Percentiles rank a stretch among this genome's conserved stretches.
phyloP scores from a whole-genome alignment of 1,140 invertebrate species.

The Aphidius ervi region DNA sequence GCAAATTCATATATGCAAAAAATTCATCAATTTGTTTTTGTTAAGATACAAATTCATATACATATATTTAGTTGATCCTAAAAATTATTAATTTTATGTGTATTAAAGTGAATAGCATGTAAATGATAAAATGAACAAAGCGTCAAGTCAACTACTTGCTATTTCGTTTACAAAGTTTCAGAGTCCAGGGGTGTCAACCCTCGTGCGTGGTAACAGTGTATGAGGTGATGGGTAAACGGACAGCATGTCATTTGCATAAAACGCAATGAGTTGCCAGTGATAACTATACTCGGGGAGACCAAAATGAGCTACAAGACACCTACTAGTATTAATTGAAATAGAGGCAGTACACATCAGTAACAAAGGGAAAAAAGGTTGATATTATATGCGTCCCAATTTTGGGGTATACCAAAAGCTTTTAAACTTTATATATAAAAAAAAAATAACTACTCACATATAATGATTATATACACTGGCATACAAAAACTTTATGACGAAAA shows the following conservation, averaged over 20 bases:
- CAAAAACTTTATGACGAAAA: too few relatives aligned
- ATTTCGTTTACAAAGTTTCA: constrained; percentile 19
- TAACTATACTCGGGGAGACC: constrained; percentile 38
- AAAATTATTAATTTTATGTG: too few relatives aligned
- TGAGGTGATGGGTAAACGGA: constrained; percentile 31
- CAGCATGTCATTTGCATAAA: constrained; percentile 43
- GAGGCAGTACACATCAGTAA: constrained; percentile 33
- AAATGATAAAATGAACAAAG: neutral
- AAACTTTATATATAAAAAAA: too few relatives aligned
- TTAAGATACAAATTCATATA: too few relatives aligned
- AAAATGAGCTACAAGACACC: constrained; percentile 42
- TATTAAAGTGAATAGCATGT: too few relatives aligned
- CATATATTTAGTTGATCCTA: too few relatives aligned
- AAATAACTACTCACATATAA: too few relatives aligned
- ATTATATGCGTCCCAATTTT: too few relatives aligned
- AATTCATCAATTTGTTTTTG: too few relatives aligned
- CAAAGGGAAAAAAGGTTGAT: neutral
- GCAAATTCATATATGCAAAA: too few relatives aligned
- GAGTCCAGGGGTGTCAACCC: constrained; percentile 6
- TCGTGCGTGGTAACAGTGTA: constrained; percentile 12
- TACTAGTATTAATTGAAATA: constrained; percentile 43
- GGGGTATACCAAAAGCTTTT: too few relatives aligned
- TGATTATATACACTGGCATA: too few relatives aligned
- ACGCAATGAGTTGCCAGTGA: constrained; percentile 33
- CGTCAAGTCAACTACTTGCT: constrained; percentile 8